Evolutionary conservation across 2,113 vertebrate genomes (phyloP).

Genomic region (Gorsachius goisagi): DNA sequence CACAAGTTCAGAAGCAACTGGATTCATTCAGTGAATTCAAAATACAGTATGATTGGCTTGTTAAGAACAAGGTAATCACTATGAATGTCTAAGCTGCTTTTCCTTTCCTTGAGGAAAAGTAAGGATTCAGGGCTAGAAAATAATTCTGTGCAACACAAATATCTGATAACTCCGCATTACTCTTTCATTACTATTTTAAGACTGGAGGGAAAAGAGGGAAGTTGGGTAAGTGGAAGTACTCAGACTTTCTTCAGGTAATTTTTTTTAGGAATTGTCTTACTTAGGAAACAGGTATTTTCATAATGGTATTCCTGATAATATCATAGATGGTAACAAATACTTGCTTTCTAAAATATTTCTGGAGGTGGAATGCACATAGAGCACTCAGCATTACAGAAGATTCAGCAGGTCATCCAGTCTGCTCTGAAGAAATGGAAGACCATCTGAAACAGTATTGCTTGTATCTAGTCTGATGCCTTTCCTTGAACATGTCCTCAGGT

Average conservation of each 20-base stretch:
- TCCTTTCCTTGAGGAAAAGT: background rate
- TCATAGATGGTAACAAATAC: background rate
- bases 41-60: background rate
- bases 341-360: background rate
- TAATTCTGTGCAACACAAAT: fast-evolving
- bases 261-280: background rate
- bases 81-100: background rate
- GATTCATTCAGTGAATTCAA: background rate
- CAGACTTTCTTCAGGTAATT: background rate
- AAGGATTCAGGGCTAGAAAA: background rate
- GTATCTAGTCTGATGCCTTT: background rate
- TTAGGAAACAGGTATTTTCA: background rate
- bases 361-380: background rate
- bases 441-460: background rate
- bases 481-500: background rate
- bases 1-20: background rate
- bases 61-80: background rate
- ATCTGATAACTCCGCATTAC: background rate
- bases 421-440: background rate
- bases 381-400: background rate
- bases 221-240: background rate
- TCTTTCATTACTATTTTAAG: background rate
- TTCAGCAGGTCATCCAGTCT: background rate
- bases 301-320: background rate
- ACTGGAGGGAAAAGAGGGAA: background rate